phyloP scores from a whole-genome alignment of 2,888 invertebrate genomes.

The Linyphia triangularis region DNA sequence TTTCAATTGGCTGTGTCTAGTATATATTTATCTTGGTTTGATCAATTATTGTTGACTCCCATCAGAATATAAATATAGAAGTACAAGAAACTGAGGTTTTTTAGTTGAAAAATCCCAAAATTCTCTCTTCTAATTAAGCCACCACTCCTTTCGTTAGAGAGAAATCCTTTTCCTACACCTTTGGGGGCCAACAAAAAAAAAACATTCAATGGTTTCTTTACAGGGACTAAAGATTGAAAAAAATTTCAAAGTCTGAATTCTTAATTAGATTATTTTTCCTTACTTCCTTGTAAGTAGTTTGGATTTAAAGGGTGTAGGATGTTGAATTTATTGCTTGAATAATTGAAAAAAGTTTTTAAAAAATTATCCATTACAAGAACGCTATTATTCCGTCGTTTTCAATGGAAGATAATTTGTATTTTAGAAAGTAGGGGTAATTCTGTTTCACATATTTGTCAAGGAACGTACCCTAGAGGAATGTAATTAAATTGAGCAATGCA shows the following conservation, averaged over 20 bases:
- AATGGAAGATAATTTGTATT: background rate
- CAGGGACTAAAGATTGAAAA: background rate
- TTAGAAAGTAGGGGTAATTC: background rate
- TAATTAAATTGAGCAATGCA: background rate
- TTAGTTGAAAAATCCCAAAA: conserved; percentile 32
- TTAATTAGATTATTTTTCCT: conserved; percentile 50
- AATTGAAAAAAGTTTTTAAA: background rate
- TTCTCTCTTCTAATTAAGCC: conserved; percentile 41
- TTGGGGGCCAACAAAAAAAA: background rate
- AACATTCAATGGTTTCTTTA: background rate
- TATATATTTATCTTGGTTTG: too few species aligned
- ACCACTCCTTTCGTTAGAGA: conserved; percentile 6
- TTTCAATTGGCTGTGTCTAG: too few species aligned
- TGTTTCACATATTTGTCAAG: background rate
- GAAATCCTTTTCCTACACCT: background rate
- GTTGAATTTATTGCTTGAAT: conserved; percentile 21
- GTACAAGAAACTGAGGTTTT: background rate
- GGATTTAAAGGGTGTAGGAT: conserved; percentile 9
- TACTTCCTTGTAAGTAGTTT: background rate
- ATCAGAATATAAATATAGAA: too few species aligned
- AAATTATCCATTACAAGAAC: background rate
- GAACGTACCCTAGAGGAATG: background rate
- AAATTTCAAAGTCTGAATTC: conserved; percentile 6
- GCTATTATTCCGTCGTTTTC: conserved; percentile 22
- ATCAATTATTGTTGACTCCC: too few species aligned